Base-by-base conservation (phyloP, 2,113 vertebrate species). In the Toxotes jaculatrix region DNA sequence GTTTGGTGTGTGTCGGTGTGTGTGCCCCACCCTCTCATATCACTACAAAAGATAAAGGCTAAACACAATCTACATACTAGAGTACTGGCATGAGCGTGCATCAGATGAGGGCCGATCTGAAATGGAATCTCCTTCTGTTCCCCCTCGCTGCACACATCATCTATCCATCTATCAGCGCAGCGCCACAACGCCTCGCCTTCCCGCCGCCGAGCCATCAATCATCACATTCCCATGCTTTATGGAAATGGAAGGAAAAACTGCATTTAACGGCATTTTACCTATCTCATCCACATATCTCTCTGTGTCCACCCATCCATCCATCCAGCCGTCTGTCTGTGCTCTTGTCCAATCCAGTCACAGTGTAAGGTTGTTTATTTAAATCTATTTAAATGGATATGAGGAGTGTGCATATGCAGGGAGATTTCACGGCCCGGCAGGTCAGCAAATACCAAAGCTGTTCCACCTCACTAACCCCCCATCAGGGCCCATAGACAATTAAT, bases 381-480 rank as follows among this genome's bases (percentile, higher is more conserved):
- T 85, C 82, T 80, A 91, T 92, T 87, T 92, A 91, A 90, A 93
- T 90, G 81, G 86, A 90, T 92, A 92, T 91, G 85, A 89, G 90
- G 73, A 32, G 17, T 43, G 67, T 79, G 79, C 82, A 80, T 75
- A 80, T 77, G 77, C 66, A 57, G 67, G 45, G 56, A 81, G 74
- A 90, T 92, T 90, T 89, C 84, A 89, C 66, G 47, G 83, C 62
- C 84, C 42, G 57, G 72, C 75, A 77, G 88, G 79, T 93, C 89
- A 84, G 89, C 82, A 89, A 93, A 89, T 88, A 88, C 70, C 82
- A 87, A 86, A n/a, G 86, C 81, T 61, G 90, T 93, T 93, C 88
- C 89, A 74, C 57, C 82, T 91, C 76, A 78, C 70, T 63, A 40
- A 62, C 32, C 69, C 64, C 36, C 68, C 66, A 85, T 88, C 84